phyloP scores from a whole-genome alignment of 2,797 vertebrate species.

The Smutsia gigantea region DNA sequence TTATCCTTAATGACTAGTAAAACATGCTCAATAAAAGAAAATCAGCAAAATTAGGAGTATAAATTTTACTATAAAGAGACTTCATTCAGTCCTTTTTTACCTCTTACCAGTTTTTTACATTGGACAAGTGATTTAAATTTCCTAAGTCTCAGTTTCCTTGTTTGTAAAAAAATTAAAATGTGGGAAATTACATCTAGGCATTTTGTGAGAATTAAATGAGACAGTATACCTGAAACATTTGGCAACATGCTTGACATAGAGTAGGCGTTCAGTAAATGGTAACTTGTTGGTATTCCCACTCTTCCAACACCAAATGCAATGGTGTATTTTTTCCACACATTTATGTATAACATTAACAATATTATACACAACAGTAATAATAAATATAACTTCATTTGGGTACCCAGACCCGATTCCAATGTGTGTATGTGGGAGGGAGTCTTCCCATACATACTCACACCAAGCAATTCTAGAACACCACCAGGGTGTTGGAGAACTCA shows the following conservation, averaged over 20 bases:
- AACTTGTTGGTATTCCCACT: neutral
- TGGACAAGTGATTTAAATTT: neutral
- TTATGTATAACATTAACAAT: too few relatives aligned
- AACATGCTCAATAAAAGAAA: neutral
- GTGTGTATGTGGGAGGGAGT: too few relatives aligned
- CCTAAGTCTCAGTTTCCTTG: neutral
- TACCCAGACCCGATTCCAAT: too few relatives aligned
- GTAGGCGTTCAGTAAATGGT: neutral
- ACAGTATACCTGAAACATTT: neutral
- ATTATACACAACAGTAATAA: too few relatives aligned
- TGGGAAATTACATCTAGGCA: neutral
- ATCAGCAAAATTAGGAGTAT: neutral
- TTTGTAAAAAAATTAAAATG: neutral
- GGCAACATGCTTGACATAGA: neutral
- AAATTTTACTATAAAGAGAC: neutral
- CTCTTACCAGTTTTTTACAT: neutral
- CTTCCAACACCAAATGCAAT: too few relatives aligned
- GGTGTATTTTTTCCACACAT: too few relatives aligned
- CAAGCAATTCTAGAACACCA: too few relatives aligned
- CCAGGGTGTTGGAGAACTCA: too few relatives aligned
- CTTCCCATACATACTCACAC: too few relatives aligned
- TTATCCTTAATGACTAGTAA: neutral
- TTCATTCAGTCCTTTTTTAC: neutral
- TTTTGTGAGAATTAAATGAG: neutral
- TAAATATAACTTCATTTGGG: too few relatives aligned